Evolutionary conservation across 2,797 vertebrate genomes (phyloP).

Genomic region (Anolis apletophallus): DNA sequence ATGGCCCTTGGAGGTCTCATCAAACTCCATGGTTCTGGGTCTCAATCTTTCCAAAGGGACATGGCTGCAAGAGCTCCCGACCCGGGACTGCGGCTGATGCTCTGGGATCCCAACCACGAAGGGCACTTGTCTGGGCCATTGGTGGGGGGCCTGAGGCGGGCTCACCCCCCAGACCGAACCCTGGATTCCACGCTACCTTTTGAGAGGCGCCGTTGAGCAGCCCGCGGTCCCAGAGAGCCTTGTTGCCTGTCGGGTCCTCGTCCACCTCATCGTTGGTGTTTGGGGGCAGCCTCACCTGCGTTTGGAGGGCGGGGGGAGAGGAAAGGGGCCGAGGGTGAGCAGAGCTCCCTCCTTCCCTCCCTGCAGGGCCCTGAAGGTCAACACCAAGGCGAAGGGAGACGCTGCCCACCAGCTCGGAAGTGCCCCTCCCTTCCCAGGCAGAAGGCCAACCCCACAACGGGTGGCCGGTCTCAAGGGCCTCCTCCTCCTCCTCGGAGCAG

Average conservation of each 20-base stretch:
- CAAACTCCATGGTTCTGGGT: too few relatives aligned
- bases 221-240: slow-evolving; percentile 98
- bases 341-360: too few relatives aligned
- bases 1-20: too few relatives aligned
- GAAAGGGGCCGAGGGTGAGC: neutral
- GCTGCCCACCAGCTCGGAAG: too few relatives aligned
- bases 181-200: slow-evolving; percentile 82
- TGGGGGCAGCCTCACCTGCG: slow-evolving; percentile 88
- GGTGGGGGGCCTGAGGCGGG: too few relatives aligned
- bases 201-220: slow-evolving; percentile 97
- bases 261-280: slow-evolving; percentile 99
- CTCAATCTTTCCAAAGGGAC: neutral
- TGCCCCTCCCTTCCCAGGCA: too few relatives aligned
- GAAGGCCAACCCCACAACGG: neutral
- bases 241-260: slow-evolving; percentile 98
- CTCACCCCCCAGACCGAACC: too few relatives aligned
- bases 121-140: neutral
- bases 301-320: neutral
- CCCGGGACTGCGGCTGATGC: too few relatives aligned
- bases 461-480: neutral
- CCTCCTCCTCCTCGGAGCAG: neutral
- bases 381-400: too few relatives aligned
- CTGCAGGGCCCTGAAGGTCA: too few relatives aligned
- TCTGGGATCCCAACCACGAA: neutral
- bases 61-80: neutral